Conservation (phyloP, 1,140 invertebrate species). For the Agrypnia vestita region DNA sequence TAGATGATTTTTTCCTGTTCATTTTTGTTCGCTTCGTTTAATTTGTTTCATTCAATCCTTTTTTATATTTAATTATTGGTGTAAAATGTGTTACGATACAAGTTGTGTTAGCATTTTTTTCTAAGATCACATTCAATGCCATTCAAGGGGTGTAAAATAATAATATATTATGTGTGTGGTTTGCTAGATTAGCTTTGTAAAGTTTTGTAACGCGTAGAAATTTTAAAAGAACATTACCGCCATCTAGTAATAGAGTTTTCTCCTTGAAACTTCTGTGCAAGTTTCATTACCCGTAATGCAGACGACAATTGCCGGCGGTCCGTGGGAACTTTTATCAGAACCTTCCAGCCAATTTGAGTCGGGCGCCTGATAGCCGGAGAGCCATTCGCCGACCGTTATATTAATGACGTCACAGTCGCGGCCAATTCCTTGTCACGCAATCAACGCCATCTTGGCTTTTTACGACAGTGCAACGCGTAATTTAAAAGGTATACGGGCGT, state of each 20-base stretch:
- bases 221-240: background rate
- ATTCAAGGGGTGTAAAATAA: no score
- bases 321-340: constrained; percentile 53
- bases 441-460: constrained; percentile 5
- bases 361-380: constrained; percentile 48
- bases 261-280: constrained; percentile 30
- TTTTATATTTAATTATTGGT: no score
- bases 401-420: constrained; percentile 42
- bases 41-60: no score
- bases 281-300: constrained; percentile 46
- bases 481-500: no score
- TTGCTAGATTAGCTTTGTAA: no score
- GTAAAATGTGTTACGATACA: no score
- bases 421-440: constrained; percentile 40
- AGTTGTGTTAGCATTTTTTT: no score
- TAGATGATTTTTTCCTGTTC: no score
- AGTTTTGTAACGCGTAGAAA: no score
- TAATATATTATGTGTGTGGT: no score
- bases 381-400: constrained; percentile 43
- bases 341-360: constrained; percentile 59
- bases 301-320: constrained; percentile 46
- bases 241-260: background rate
- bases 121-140: no score
- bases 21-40: no score
- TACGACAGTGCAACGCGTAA: background rate